Evolutionary conservation across 2,113 vertebrate genomes (phyloP), one percentile per base, ranked within the genome.

Genomic region (Bubo bubo): DNA sequence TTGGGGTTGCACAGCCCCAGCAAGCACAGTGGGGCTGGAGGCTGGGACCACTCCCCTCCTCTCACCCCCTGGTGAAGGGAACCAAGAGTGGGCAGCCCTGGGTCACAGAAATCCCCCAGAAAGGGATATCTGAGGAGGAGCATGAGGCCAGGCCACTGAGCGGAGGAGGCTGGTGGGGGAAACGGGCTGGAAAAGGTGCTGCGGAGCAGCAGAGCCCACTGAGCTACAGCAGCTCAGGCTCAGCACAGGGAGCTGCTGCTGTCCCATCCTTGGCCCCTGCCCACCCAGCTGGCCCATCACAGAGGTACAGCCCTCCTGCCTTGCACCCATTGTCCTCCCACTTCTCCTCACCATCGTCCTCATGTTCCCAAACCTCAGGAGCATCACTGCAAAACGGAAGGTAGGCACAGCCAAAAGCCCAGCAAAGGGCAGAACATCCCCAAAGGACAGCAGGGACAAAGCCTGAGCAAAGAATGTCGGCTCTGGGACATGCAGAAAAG

Each of bases 391-490:
- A 59, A 39, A 79, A 79, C 16, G 43, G 37, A 67, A 75, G 35
- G 23, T 5, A 82, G 30, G 16, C 49, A 75, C 80, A 92, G 15
- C 18, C 4, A 1, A 75, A 85, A 79, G n/a, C 28, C 53, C 49
- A 47, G 47, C 9, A 67, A 72, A 72, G 24, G 24, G 20, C 70
- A 85, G 39, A 64, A 21, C 35, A 49, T 56, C 41, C 50, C 32
- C 56, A n/a, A 77, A 55, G 14, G 16, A 64, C 8, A 9, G 24
- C 0, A 3, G 27, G 58, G 70, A 82, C 66, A 70, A 76, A 85
- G 49, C 43, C 34, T 52, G 66, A 49, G 52, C 0, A 3, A 67
- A 86, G 39, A 67, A 5, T 3, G 1, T 56, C 1, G 0, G 12
- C 22, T 68, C 70, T 79, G 20, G 39, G 58, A 81, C 53, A 75